Evolutionary conservation across 2,888 invertebrate species (phyloP).

Genomic region (Cryptops parisi): DNA sequence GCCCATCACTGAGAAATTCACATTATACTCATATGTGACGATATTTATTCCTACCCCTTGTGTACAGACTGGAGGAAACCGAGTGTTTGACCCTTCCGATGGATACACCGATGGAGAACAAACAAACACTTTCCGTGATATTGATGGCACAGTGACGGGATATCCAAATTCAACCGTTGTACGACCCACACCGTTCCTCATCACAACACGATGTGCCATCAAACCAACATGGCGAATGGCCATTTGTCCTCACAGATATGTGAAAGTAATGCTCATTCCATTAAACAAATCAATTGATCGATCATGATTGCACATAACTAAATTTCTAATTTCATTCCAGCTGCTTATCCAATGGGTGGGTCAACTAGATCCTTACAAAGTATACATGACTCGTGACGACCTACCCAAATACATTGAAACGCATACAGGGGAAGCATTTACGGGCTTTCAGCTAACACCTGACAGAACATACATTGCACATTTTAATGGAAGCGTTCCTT

Average conservation of each 20-base stretch:
- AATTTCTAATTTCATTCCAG: neutral
- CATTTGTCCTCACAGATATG: constrained; percentile 7
- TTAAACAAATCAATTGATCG: neutral
- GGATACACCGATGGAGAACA: constrained; percentile 5
- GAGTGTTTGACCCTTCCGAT: constrained; percentile 1
- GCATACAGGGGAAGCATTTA: neutral
- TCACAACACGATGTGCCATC: constrained; percentile 1
- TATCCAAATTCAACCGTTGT: neutral
- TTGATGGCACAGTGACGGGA: constrained; percentile 12
- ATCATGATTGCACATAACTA: neutral
- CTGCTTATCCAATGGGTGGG: constrained; percentile 1
- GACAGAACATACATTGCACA: constrained; percentile 9
- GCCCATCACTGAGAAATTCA: too few relatives aligned
- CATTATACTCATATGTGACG: too few relatives aligned
- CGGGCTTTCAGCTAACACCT: constrained; percentile 6
- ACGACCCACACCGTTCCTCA: neutral
- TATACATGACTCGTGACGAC: constrained; percentile 8
- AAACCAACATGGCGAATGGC: constrained; percentile 1
- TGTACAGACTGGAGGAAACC: constrained; percentile 1
- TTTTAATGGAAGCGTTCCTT: constrained; percentile 9
- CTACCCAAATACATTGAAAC: constrained; percentile 5
- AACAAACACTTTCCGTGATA: constrained; percentile 8
- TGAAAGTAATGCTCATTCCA: constrained; percentile 7
- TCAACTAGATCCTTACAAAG: neutral
- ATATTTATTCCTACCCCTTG: too few relatives aligned